Base-by-base conservation (phyloP, 1,140 invertebrate genomes). In the Drosophila ohnishii region DNA sequence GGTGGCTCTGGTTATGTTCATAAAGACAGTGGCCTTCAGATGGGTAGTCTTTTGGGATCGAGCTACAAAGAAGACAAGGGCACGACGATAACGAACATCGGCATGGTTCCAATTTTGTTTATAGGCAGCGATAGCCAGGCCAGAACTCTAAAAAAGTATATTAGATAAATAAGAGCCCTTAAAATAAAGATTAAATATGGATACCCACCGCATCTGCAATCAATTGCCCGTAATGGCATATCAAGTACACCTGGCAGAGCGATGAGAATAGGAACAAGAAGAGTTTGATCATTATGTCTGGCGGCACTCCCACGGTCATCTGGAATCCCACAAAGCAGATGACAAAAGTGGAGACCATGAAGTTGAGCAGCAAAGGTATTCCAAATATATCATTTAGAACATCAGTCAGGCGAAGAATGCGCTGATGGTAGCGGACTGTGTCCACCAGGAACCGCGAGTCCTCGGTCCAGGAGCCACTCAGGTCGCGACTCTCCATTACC, bases 241-340 rank as follows among this genome's bases (percentile, higher is more conserved):
- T 90, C 47, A 90, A 55, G 51, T 81, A 90, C 8, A 78, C 83
- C 39, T 90, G 86, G 9, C 53, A 47, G 14, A 83, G 14, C 0
- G 87, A 81, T 0, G 80, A 84, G 3, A 87, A 66, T 0, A 90
- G 55, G 30, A 78, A 90, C 22, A 90, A n/a, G 0, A 32, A 47
- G 22, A 87, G 65, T 7, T 90, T 90, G 19, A 90, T 35, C 66
- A 88, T 44, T 8, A 75, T 19, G 10, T 81, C 83, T 2, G 79
- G 73, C 13, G 64, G 37, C 10, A 83, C 77, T 1, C 86, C 86
- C 16, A 90, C 74, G 1, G 80, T 86, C 79, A 90, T 84, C 45
- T 90, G 87, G 22, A 90, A 90, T 5, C 87, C 88, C 30, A 90
- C 87, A 60, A 90, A 90, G 22, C 87, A 90, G 11, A 90, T 87